phyloP scores from a whole-genome alignment of 2,797 vertebrate genomes.

The Anisognathus igniventris region DNA sequence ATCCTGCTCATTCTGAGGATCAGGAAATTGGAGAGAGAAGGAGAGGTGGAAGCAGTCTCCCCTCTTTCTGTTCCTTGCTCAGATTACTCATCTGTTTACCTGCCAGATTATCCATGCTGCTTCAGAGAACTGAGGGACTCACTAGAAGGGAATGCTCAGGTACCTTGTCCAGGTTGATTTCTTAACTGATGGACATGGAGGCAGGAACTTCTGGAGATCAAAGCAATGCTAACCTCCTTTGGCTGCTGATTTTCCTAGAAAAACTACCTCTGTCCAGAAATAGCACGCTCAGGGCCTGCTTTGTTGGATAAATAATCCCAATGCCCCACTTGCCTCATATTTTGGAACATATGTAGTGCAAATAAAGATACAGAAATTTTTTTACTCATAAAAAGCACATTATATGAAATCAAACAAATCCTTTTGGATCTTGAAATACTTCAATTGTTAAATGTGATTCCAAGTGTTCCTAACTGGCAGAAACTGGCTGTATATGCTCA shows the following conservation, averaged over 20 bases:
- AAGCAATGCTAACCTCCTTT: background rate
- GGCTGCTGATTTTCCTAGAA: background rate
- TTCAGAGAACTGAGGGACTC: background rate
- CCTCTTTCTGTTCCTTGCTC: background rate
- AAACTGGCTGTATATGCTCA: background rate
- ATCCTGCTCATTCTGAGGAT: background rate
- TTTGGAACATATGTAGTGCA: background rate
- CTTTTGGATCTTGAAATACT: background rate
- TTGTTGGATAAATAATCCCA: background rate
- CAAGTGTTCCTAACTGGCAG: background rate
- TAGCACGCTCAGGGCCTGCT: background rate
- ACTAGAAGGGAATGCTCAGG: background rate
- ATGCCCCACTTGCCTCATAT: background rate
- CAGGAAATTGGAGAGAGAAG: background rate
- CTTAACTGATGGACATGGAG: background rate
- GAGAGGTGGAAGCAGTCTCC: background rate
- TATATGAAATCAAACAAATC: background rate
- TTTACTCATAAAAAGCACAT: background rate
- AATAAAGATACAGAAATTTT: background rate
- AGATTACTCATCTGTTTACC: background rate
- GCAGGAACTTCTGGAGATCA: background rate
- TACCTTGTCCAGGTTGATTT: background rate
- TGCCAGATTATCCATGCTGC: background rate
- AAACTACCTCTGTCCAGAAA: background rate
- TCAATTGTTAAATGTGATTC: background rate